Percentiles rank a stretch among this genome's conserved stretches.
These are phyloP conservation scores for Thecophora atra DNA, from an alignment of 2,888 invertebrate genomes.

Conservation along the genomic window DNA sequence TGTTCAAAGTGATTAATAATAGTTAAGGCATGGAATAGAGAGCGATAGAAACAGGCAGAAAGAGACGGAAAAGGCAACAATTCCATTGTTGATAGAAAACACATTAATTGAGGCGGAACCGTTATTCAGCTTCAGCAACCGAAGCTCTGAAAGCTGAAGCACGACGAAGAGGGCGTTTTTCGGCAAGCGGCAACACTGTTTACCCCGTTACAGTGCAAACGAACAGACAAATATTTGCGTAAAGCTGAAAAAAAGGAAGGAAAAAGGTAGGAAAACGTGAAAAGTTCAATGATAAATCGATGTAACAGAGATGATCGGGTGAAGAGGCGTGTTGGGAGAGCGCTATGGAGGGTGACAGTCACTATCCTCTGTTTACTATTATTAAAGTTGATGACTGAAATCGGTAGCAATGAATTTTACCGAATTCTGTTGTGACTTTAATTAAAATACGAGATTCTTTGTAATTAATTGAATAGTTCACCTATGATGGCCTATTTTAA, in stretches of 20 bases:
- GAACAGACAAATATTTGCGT: slow-evolving; percentile 22
- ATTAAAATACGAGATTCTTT: neutral
- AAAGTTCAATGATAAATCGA: neutral
- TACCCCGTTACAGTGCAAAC: neutral
- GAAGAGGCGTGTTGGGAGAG: neutral
- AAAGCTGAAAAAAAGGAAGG: neutral
- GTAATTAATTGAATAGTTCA: neutral
- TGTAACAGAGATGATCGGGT: neutral
- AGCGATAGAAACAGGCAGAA: neutral
- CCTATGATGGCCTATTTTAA: neutral
- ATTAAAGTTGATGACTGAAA: too few relatives aligned
- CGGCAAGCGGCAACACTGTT: slow-evolving; percentile 22
- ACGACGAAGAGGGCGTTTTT: slow-evolving; percentile 7
- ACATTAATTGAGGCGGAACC: slow-evolving; percentile 22
- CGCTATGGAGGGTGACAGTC: neutral
- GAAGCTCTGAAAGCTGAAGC: too few relatives aligned
- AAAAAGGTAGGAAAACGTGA: slow-evolving; percentile 8
- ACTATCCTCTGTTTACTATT: too few relatives aligned
- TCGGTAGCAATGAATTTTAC: too few relatives aligned
- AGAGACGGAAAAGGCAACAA: neutral
- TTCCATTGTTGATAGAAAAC: neutral
- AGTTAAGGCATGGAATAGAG: neutral
- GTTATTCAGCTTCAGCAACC: slow-evolving; percentile 1
- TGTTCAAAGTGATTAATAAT: slow-evolving; percentile 29
- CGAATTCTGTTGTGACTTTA: too few relatives aligned